Base-by-base conservation (phyloP, 2,113 vertebrate genomes). In the Hypocryptadius cinnamomeus region DNA sequence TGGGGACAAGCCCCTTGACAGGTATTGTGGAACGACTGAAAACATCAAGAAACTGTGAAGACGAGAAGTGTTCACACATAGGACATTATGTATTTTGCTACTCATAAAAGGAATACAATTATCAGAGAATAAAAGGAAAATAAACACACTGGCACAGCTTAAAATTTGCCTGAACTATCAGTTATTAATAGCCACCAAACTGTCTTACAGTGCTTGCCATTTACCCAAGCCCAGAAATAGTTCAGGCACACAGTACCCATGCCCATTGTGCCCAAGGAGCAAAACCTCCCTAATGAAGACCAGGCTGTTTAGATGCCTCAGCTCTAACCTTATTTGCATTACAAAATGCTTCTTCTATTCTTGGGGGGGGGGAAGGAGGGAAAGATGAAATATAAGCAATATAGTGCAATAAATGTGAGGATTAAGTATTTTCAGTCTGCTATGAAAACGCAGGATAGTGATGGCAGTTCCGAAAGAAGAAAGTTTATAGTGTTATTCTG, bases 301-400 rank as follows among this genome's bases (percentile, higher is more conserved):
- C 19, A 0, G 1, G 11, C 11, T 4, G 3, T 37, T 64, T 22
- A n/a, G 39, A 85, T 18, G 30, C 14, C n/a, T 48, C 28, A 50
- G n/a, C 16, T 80, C 21, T 33, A 59, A 31, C 11, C 3, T 30
- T 15, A 22, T 7, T 31, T 84, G 5, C 24, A 57, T 27, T 57
- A 59, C 10, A 11, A 72, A 79, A 86, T 6, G 8, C 8, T 84
- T 0, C 11, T 77, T 72, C 23, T 31, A 11, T 44, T 84, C 37
- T 53, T 15, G 18, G 5, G 39, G 4, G 14, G 28, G 6, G 53
- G n/a, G n/a, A n/a, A 3, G 18, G 44, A 13, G 14, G 13, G 0
- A 8, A 18, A 24, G 9, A 63, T n/a, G 25, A 65, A 73, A 48
- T 44, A 37, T 3, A 76, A 19, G 8, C 8, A 82, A 53, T 48